phyloP scores from a whole-genome alignment of 1,140 invertebrate genomes.

The Trichonephila clavipes region DNA sequence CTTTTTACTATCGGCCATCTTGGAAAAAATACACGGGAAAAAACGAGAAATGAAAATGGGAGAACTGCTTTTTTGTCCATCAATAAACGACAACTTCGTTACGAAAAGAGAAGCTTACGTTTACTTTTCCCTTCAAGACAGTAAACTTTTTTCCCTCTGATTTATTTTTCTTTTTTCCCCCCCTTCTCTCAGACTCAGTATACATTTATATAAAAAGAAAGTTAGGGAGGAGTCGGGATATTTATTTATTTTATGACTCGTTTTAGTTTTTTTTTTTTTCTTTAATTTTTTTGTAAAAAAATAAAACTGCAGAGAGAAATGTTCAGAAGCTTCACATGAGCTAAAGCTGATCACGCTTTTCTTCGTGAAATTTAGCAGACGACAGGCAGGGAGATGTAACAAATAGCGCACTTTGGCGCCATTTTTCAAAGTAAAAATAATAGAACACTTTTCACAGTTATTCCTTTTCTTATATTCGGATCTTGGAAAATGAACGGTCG shows the following conservation, averaged over 20 bases:
- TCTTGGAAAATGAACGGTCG: neutral
- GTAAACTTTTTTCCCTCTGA: neutral
- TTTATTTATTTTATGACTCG: slow-evolving; percentile 25
- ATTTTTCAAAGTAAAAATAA: slow-evolving; percentile 4
- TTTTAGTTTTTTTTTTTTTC: neutral
- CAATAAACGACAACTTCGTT: slow-evolving; percentile 65
- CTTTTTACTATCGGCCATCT: neutral
- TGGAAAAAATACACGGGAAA: neutral
- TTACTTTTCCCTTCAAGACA: slow-evolving; percentile 40
- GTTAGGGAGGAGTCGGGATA: neutral
- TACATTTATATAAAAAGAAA: neutral
- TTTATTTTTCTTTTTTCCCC: neutral
- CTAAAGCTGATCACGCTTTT: slow-evolving; percentile 20
- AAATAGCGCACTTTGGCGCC: slow-evolving; percentile 5
- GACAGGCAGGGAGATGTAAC: neutral
- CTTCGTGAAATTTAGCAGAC: neutral
- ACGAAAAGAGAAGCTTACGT: slow-evolving; percentile 39
- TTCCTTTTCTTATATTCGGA: neutral
- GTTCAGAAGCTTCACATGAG: neutral
- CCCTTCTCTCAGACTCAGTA: neutral
- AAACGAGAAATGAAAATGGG: slow-evolving; percentile 7
- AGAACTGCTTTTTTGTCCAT: slow-evolving; percentile 29
- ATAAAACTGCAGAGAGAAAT: neutral
- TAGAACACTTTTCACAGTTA: neutral
- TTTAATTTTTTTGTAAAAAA: neutral